Evolutionary conservation across 1,140 invertebrate genomes (phyloP), one percentile per base, ranked within the genome.

Genomic region (Pogonognathellus flavescens): DNA sequence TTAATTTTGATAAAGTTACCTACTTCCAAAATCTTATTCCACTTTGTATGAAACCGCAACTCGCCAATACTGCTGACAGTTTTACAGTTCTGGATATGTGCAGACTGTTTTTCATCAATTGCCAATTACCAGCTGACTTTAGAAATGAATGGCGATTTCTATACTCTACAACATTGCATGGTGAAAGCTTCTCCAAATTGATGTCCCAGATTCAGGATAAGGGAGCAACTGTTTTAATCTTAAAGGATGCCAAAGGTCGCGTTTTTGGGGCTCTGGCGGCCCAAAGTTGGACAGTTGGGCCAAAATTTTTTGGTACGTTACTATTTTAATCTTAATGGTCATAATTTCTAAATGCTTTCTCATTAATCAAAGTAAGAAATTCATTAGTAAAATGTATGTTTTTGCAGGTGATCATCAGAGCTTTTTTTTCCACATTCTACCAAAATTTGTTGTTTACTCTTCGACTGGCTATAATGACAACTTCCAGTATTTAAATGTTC

Each of bases 251-350:
- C 72, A 93, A 94, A 88, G 95, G 95, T n/a, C 93, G 96, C 89
- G 93, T 97, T 6, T 98, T 98, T 91, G 97, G 96, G 13, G 96
- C 95, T 53, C 97, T 95, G 92, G 95, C 96, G 0, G 93, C 95
- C 0, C 92, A 93, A 52, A 93, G 93, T 84, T 97, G 96, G 96
- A 89, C 91, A 2, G 87, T 94, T 2, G 92, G 93, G 57, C 94
- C 95, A 10, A 94, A 94, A 87, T 96, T 94, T 90, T 92, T 92
- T 87, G 93, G 93, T 91, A 85, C 87, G 13, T 53, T 80, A 16
- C 25, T 72, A n/a, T n/a, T n/a, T n/a, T n/a, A n/a, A n/a, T 72
- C 9, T 25, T 7, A 62, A n/a, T 3, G n/a, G 13, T 62, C 3
- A 62, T 62, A 13, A 62, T 14, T n/a, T n/a, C n/a, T n/a, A n/a